A percentile compares a stretch with the other conserved stretches of the same genome.
These are phyloP conservation scores for Halesus radiatus DNA, from an alignment of 1,140 invertebrate species.

Conservation along the genomic window DNA sequence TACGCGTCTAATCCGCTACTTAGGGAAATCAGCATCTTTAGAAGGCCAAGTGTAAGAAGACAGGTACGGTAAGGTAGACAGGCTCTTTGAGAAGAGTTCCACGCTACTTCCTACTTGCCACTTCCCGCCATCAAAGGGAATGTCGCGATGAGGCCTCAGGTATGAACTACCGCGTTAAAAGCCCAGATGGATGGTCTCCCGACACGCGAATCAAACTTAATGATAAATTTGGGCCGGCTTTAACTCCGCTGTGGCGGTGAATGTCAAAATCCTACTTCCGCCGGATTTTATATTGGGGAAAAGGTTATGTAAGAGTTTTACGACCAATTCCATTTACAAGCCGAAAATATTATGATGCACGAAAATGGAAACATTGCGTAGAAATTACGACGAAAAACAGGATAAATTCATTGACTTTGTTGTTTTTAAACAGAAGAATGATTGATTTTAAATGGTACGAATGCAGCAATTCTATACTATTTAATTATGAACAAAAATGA, in stretches of 20 bases:
- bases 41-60: background rate
- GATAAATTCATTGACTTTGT: too few species aligned
- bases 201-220: slow-evolving; percentile 29
- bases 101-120: background rate
- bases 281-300: background rate
- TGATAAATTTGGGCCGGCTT: slow-evolving; percentile 15
- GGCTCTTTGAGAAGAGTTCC: too few species aligned
- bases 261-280: slow-evolving; percentile 4
- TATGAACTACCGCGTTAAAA: background rate
- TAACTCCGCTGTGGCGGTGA: slow-evolving; percentile 19
- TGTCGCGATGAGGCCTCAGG: background rate
- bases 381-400: too few species aligned
- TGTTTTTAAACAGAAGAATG: too few species aligned
- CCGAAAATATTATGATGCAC: too few species aligned
- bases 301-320: too few species aligned
- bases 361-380: too few species aligned
- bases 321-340: too few species aligned
- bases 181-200: background rate
- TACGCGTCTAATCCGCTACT: background rate
- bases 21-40: slow-evolving; percentile 1
- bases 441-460: too few species aligned
- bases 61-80: too few species aligned
- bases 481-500: too few species aligned
- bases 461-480: too few species aligned
- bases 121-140: slow-evolving; percentile 36